A percentile compares a stretch with the other conserved stretches of the same genome.
phyloP scores from a whole-genome alignment of 2,113 vertebrate species.

The Lutjanus erythropterus region DNA sequence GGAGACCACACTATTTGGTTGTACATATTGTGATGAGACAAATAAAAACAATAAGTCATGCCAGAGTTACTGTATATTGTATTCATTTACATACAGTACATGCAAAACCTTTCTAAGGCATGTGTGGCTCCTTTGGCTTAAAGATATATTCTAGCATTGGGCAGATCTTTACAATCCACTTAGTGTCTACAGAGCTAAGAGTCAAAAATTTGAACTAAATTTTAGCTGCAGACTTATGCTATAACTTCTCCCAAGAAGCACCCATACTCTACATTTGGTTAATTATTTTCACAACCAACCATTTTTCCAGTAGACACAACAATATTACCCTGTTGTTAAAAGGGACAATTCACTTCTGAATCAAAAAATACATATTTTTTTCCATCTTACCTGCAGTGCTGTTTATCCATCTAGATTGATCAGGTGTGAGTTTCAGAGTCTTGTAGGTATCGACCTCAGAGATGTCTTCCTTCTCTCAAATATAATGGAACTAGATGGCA shows the following conservation, averaged over 20 bases:
- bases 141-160: background rate
- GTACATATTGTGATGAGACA: background rate
- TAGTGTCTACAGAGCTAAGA: background rate
- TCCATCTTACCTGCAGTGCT: too few species aligned
- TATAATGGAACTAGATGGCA: too few species aligned
- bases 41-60: background rate
- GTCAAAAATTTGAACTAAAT: background rate
- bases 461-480: too few species aligned
- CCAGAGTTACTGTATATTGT: too few species aligned
- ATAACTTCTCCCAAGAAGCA: background rate
- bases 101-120: background rate
- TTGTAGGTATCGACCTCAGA: too few species aligned
- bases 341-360: background rate
- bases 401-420: too few species aligned
- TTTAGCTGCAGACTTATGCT: background rate
- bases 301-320: background rate
- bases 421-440: too few species aligned
- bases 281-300: background rate
- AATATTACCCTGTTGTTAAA: background rate
- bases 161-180: background rate
- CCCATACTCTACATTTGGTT: background rate
- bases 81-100: too few species aligned
- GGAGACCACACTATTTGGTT: background rate
- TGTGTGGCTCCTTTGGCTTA: constrained; percentile 7
- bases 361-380: background rate